Percentiles rank a stretch among this genome's conserved stretches.
Evolutionary conservation across 2,888 invertebrate genomes (phyloP).

Genomic region (Dicycla oo): DNA sequence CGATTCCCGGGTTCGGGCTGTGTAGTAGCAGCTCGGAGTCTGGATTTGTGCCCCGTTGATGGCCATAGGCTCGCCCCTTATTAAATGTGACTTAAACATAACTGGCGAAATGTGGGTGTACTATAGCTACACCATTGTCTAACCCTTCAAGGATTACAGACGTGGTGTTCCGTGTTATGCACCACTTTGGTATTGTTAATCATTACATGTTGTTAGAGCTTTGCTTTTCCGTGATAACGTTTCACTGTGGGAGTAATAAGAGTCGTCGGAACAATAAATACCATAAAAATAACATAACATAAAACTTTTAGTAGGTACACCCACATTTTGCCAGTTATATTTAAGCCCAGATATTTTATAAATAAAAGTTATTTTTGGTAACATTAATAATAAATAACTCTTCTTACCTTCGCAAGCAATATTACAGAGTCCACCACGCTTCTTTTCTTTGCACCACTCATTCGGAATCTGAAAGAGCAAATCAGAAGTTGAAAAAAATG

Average conservation of each 20-base stretch:
- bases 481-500: not conserved
- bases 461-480: slow-evolving; percentile 80
- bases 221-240: not conserved
- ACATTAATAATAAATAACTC: not conserved
- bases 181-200: not conserved
- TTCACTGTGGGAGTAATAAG: not conserved
- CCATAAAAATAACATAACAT: too few species aligned
- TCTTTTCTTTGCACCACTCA: slow-evolving; percentile 84
- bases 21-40: not conserved
- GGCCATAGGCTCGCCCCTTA: not conserved
- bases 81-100: not conserved
- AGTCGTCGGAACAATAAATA: not conserved
- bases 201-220: not conserved
- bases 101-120: not conserved
- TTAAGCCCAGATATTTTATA: not conserved
- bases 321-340: too few species aligned
- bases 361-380: not conserved
- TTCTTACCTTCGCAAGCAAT: slow-evolving; percentile 85
- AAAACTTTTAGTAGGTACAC: too few species aligned
- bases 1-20: not conserved
- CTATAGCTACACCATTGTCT: not conserved
- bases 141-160: not conserved
- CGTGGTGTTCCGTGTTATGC: not conserved
- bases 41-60: not conserved
- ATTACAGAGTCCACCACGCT: slow-evolving; percentile 85